Evolutionary conservation across 37 sponge, comb jelly and placozoan species (phyloP).

Genomic region (Spongia lamella): DNA sequence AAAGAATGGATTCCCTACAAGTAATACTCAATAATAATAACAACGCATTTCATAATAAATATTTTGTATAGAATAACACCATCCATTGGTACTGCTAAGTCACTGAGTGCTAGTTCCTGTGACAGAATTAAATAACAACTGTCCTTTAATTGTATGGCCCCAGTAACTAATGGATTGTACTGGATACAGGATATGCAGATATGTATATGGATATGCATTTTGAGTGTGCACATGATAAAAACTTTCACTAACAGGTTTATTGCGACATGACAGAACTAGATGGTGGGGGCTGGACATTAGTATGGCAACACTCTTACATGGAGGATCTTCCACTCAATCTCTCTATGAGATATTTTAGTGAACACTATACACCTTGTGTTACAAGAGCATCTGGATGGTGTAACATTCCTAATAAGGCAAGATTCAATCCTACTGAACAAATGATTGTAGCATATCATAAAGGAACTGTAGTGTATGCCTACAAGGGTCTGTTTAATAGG

Average conservation of each 20-base stretch:
- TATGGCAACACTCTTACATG: constrained; percentile 40
- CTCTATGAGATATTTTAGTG: constrained; percentile 15
- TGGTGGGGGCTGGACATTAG: constrained; percentile 38
- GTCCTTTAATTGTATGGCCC: not conserved
- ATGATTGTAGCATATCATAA: constrained; percentile 29
- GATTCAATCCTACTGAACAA: constrained; percentile 26
- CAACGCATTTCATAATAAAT: too few species aligned
- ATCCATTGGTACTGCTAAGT: not conserved
- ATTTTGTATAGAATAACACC: not conserved
- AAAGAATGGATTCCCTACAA: too few species aligned
- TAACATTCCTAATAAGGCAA: constrained; percentile 19
- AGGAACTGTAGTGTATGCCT: constrained; percentile 1
- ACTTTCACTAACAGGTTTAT: constrained; percentile 2
- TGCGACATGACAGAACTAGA: constrained; percentile 33
- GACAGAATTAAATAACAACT: not conserved
- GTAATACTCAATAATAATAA: too few species aligned
- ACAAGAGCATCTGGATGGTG: constrained; percentile 21
- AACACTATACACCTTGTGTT: constrained; percentile 6
- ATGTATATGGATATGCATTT: not conserved
- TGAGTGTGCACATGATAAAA: not conserved
- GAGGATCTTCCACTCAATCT: constrained; percentile 9
- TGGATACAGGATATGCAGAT: not conserved
- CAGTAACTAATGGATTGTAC: not conserved
- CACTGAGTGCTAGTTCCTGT: not conserved
- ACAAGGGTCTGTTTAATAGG: constrained; percentile 33